A percentile compares a stretch with the other conserved stretches of the same genome.
phyloP scores from a whole-genome alignment of 2,797 vertebrate species.

The Craterocephalus amniculus region DNA sequence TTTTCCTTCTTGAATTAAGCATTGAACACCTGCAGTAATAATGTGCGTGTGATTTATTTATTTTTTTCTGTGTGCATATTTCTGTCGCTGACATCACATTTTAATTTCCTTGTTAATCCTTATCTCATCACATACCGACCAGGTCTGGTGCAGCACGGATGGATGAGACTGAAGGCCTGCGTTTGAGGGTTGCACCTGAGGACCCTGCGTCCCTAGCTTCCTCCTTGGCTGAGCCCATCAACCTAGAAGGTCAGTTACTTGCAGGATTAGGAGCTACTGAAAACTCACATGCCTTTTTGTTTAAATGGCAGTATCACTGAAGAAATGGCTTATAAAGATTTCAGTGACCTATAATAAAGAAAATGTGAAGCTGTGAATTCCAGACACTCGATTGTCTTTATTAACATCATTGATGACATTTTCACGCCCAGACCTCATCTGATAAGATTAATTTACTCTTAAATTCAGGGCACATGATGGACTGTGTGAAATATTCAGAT shows the following conservation, averaged over 20 bases:
- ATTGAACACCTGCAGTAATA: neutral
- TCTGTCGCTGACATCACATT: slow-evolving; percentile 14
- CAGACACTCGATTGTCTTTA: neutral
- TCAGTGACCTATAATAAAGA: neutral
- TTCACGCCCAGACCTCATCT: neutral
- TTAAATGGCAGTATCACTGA: slow-evolving; percentile 7
- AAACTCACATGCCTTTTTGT: slow-evolving; percentile 18
- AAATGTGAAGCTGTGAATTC: neutral
- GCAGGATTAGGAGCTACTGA: slow-evolving; percentile 39
- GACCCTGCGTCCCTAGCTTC: slow-evolving; percentile 79
- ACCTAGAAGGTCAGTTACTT: slow-evolving; percentile 87
- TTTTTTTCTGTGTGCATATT: neutral
- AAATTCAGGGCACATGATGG: neutral
- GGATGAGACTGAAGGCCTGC: slow-evolving; percentile 88
- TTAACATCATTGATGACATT: neutral
- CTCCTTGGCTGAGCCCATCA: slow-evolving; percentile 83
- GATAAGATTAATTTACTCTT: neutral
- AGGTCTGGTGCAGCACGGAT: slow-evolving; percentile 84
- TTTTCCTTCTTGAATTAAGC: neutral
- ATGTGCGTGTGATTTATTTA: neutral
- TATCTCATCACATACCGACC: slow-evolving; percentile 38
- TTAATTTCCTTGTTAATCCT: slow-evolving; percentile 39
- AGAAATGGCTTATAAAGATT: neutral
- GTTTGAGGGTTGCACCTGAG: slow-evolving; percentile 81
- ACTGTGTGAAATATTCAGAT: neutral